Base-by-base conservation (phyloP, 1,140 invertebrate genomes). In the Orchestia grillus region DNA sequence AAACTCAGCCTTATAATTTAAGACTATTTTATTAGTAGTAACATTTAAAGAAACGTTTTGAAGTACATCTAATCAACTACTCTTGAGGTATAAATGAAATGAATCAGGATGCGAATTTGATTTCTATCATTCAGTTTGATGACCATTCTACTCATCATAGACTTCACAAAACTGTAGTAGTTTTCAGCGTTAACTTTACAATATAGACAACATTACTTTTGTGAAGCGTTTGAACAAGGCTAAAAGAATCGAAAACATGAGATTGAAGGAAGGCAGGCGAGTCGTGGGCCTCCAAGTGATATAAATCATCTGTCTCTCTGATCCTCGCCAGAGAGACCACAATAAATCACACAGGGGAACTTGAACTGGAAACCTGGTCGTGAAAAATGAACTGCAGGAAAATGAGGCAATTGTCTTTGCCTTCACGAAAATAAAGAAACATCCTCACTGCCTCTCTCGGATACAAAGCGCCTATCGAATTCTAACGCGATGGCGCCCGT, bases 401-500 rank as follows among this genome's bases (percentile, higher is more conserved):
- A 94, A 94, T 94, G 92, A 94, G 92, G 43, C 92, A 94, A 94
- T 94, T 94, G 92, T 45, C 44, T 47, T 44, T n/a, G 92, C 44
- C 92, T 44, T 44, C 92, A 8, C 44, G 44, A 6, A 40, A 94
- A 94, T 94, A 94, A 94, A 94, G 92, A 44, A 94, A 45, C 92
- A 44, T 94, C 92, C 44, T 44, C 92, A 47, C 92, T 11, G 92
- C 92, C 92, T 94, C 92, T 44, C 23, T 11, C 43, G 44, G 92
- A 94, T 94, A 94, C 92, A 94, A 94, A 94, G 92, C 44, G 92
- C 92, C 92, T 94, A 94, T 94, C 92, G 92, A 94, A 94, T 94
- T 94, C 44, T 44, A 94, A 47, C 43, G 44, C 44, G 44, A 47
- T 94, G 92, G 92, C 92, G 44, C 19, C 92, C 44, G 92, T 94